Conservation (phyloP, 2,888 invertebrate genomes). For the Schrankia costaestrigalis region DNA sequence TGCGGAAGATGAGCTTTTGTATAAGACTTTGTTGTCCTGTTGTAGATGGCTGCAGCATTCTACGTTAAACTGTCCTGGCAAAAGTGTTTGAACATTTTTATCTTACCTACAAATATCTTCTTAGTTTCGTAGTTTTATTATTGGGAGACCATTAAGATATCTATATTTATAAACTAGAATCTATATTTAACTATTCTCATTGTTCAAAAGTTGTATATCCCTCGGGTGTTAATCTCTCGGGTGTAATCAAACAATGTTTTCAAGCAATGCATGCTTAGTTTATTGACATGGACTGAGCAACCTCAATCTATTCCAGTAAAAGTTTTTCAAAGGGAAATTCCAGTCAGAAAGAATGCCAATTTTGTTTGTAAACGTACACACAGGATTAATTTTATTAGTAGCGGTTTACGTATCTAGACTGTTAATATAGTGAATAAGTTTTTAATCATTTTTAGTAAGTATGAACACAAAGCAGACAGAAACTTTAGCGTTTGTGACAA, state of each 20-base stretch:
- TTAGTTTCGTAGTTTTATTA: constrained; percentile 8
- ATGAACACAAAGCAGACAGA: too few species aligned
- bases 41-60: constrained; percentile 31
- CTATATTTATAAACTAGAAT: constrained; percentile 8
- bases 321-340: constrained; percentile 44
- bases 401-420: constrained; percentile 16
- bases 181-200: too few species aligned
- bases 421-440: too few species aligned
- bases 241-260: constrained; percentile 32
- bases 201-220: too few species aligned
- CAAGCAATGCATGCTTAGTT: constrained; percentile 26
- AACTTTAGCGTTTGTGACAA: too few species aligned
- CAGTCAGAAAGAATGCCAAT: constrained; percentile 46
- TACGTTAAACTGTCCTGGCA: constrained; percentile 31
- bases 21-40: constrained; percentile 31
- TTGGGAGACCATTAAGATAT: constrained; percentile 6
- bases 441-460: neutral
- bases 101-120: constrained; percentile 32
- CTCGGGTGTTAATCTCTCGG: constrained; percentile 11
- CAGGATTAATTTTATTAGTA: constrained; percentile 40
- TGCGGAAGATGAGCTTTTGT: constrained; percentile 37
- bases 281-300: constrained; percentile 30
- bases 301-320: constrained; percentile 38
- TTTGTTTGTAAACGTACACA: constrained; percentile 41
- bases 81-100: constrained; percentile 47